Evolutionary conservation across 2,888 invertebrate genomes (phyloP), one percentile per base, ranked within the genome.

Genomic region (Caenorhabditis afra): DNA sequence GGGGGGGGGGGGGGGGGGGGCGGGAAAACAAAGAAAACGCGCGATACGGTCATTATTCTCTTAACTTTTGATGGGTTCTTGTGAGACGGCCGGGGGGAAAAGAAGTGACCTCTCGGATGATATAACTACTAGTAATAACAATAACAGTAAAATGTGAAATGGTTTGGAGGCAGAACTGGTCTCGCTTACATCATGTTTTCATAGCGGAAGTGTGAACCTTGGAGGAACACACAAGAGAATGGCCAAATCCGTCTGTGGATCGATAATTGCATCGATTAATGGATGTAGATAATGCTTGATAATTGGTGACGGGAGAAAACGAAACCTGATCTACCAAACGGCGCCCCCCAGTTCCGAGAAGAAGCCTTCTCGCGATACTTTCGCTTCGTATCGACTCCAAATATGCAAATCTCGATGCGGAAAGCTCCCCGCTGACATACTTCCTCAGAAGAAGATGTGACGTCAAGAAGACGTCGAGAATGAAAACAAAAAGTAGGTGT

Each of bases 181-280:
- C 59, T 35, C 1, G 66, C 52, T 68, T 68, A 68, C 68, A 68
- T 44, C 59, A 52, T 59, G 68, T 68, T 68, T 59, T 68, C 68
- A 68, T 59, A 68, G 53, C 44, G 41, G 59, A 59, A 29, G 68
- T 68, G 68, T 68, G 68, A 64, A 49, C 7, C 29, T 29, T 29
- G 8, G 53, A 53, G 53, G 16, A 49, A 68, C n/a, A 47, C 20
- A 55, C 20, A 23, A 12, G n/a, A 23, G 61, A 71, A 61, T 71
- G 71, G 49, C 62, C 71, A 71, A 71, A 71, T 71, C 71, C 71
- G 62, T 64, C 53, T 53, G 39, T 57, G 57, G 53, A 71, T 71
- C 71, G 62, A 71, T 71, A 71, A 71, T 71, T 71, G 71, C 71
- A 57, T 64, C 71, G 71, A 71, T 71, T 62, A 71, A 71, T 71